Percentiles rank a stretch among this genome's conserved stretches.
Evolutionary conservation across 2,888 invertebrate genomes (phyloP).

Genomic region (Xanthia icteritia): DNA sequence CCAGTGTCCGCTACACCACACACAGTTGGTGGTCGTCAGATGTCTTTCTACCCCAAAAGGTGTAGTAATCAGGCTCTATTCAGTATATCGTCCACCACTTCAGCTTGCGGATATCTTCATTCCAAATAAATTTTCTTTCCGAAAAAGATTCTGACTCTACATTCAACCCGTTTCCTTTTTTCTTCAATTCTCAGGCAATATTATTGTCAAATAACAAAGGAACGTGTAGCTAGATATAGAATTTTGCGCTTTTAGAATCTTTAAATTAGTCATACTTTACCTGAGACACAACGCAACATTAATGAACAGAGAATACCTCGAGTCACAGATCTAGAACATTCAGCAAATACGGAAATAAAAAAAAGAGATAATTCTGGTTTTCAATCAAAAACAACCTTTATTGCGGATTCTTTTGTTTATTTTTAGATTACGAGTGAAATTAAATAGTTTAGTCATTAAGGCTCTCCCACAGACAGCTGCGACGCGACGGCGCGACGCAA

Average conservation of each 20-base stretch:
- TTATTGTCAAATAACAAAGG: conserved; percentile 4
- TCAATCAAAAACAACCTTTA: conserved; percentile 7
- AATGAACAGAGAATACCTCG: conserved; percentile 8
- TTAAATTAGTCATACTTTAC: conserved; percentile 6
- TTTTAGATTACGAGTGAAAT: conserved; percentile 19
- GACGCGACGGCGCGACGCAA: too few relatives aligned
- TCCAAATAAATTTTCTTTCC: neutral
- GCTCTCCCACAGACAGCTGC: too few relatives aligned
- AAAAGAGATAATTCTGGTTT: conserved; percentile 11
- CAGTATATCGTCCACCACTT: neutral
- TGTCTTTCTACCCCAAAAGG: neutral
- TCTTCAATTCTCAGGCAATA: neutral
- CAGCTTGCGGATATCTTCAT: neutral
- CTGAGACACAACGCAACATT: conserved; percentile 5
- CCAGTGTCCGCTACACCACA: neutral
- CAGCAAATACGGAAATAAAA: conserved; percentile 22
- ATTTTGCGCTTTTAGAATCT: conserved; percentile 8
- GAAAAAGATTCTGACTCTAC: neutral
- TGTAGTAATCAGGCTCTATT: neutral
- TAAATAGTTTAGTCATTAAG: too few relatives aligned
- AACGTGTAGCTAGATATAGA: neutral
- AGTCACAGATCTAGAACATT: conserved; percentile 28
- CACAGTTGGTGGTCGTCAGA: neutral
- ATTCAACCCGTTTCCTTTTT: neutral
- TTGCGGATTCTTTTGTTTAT: conserved; percentile 17